Evolutionary conservation across 64 coral and sea anemone genomes (phyloP), one percentile per base, ranked within the genome.

Genomic region (Exaiptasia diaphana): DNA sequence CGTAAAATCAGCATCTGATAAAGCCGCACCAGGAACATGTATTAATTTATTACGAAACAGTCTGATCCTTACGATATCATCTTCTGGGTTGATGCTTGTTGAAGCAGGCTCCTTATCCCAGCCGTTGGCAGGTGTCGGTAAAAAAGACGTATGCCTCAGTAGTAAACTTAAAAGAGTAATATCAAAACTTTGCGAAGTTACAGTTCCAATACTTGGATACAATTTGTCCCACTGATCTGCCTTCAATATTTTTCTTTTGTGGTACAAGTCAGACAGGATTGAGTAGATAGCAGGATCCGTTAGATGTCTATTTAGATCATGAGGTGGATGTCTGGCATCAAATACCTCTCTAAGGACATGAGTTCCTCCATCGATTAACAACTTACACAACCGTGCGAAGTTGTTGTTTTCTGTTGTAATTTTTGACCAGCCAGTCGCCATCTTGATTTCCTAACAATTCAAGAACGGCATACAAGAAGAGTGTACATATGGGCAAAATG

Each of bases 51-150:
- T 86, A 1, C 82, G 34, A 64, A 72, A 86, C 41, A 56, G 64
- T 40, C 41, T 86, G 36, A 86, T 74, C 43, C 82, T 31, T 18
- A 64, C 82, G 24, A 86, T 86, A 39, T 75, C 57, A 24, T 25
- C 82, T 38, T 59, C 82, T 2, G 24, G 54, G 53, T 37, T 53
- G 42, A 12, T 50, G 83, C 77, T 58, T 65, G 72, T 48, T 9
- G 55, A 1, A 9, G 31, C 3, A 5, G 64, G 79, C 21, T 60
- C n/a, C 0, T 13, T 18, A 22, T 54, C 43, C 79, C 79, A 82
- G 8, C 46, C 64, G 6, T 1, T 50, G 18, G 63, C 1, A 18
- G 79, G 63, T 14, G 41, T 3, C 23, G 0, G 8, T 18, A 82
- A 37, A 20, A 13, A 7, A 41, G 61, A 82, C 8, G 52, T 69